Conservation (phyloP, 2,888 invertebrate species). For the Argyresthia albistria region DNA sequence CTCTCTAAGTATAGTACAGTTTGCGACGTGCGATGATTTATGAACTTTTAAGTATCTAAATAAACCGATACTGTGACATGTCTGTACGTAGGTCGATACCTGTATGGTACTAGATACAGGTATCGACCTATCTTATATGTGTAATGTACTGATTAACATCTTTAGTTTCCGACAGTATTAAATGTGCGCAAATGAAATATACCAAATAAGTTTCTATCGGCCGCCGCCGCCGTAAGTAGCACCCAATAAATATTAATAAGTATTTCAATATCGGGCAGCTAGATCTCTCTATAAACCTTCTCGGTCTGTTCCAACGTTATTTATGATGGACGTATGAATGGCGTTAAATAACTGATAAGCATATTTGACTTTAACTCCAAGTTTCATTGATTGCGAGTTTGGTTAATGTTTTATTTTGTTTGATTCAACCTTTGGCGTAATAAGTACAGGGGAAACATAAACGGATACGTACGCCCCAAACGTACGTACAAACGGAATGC, state of each 20-base stretch:
- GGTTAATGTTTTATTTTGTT: neutral
- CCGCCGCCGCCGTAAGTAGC: neutral
- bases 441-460: no score
- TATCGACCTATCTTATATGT: no score
- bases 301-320: neutral
- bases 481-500: no score
- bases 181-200: neutral
- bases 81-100: no score
- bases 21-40: no score
- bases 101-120: no score
- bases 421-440: neutral
- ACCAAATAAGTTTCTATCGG: neutral
- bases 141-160: no score
- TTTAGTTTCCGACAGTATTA: no score
- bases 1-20: no score
- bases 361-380: neutral
- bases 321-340: slow-evolving; percentile 3
- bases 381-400: neutral
- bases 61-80: no score
- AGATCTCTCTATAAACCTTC: neutral
- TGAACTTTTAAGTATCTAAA: no score
- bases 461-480: no score
- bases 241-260: neutral
- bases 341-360: slow-evolving; percentile 2
- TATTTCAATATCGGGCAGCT: neutral